These are phyloP conservation scores for Caenorhabditis imperialis DNA, from an alignment of 2,888 invertebrate species.

Conservation along the genomic window DNA sequence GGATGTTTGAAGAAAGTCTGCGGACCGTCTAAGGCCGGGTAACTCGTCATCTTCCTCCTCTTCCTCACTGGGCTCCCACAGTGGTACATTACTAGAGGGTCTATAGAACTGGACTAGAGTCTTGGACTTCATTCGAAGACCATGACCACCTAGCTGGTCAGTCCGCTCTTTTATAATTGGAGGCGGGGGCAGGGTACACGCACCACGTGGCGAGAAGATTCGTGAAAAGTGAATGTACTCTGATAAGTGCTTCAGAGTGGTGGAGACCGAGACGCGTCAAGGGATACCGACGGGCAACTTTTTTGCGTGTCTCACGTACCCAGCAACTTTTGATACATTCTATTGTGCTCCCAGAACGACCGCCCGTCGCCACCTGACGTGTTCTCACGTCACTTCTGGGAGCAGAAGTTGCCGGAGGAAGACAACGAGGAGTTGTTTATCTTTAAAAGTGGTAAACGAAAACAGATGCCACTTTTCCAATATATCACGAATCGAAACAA, in stretches of 20 bases:
- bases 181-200: conserved; percentile 1
- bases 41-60: conserved; percentile 20
- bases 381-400: conserved; percentile 2
- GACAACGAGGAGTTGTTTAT: conserved; percentile 38
- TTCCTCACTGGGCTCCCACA: conserved; percentile 25
- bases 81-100: conserved; percentile 21
- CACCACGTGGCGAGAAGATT: conserved; percentile 39
- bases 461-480: conserved; percentile 4
- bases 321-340: conserved; percentile 18
- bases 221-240: conserved; percentile 50
- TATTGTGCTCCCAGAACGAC: conserved; percentile 15
- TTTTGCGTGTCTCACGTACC: conserved; percentile 42
- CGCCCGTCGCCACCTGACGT: conserved; percentile 30
- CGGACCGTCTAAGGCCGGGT: conserved; percentile 17
- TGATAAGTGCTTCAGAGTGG: conserved; percentile 10
- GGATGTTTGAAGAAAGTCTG: background rate
- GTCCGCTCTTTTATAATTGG: conserved; percentile 32
- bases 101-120: conserved; percentile 36
- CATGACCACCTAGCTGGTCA: conserved; percentile 27
- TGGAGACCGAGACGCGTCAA: conserved; percentile 24
- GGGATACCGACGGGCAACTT: conserved; percentile 4
- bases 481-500: conserved; percentile 20
- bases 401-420: too few relatives aligned
- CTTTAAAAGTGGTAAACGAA: conserved; percentile 36
- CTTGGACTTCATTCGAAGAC: conserved; percentile 27